Conservation (phyloP, 2,113 vertebrate genomes). For the Dromas ardeola region DNA sequence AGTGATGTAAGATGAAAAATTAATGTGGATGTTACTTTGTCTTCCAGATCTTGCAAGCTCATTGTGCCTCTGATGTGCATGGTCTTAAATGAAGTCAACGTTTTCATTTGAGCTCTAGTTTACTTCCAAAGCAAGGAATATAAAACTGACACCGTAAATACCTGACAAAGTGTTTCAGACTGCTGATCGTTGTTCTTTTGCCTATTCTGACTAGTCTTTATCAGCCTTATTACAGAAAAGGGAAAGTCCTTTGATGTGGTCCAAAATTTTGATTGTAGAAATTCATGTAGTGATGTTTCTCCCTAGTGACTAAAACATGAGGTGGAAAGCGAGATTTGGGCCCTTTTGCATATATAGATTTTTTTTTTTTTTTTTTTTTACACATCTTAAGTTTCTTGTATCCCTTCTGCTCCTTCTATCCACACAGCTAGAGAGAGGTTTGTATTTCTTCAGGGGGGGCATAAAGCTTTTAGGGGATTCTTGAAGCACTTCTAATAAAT, state of each 20-base stretch:
- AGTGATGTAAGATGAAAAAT: slow-evolving; percentile 53
- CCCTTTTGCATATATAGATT: background rate
- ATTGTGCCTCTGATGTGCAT: background rate
- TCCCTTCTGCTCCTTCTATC: background rate
- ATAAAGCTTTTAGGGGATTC: background rate
- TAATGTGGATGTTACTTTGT: background rate
- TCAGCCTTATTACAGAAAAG: background rate
- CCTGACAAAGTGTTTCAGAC: background rate
- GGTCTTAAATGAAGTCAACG: background rate
- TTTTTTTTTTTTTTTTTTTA: no score
- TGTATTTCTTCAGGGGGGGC: background rate
- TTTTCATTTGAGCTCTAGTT: slow-evolving; percentile 4
- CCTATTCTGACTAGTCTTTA: background rate
- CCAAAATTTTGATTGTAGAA: background rate
- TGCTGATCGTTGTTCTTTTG: background rate
- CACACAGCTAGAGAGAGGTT: background rate
- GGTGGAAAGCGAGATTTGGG: background rate
- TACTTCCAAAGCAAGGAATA: background rate
- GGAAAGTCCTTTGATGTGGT: background rate
- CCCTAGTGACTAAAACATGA: background rate
- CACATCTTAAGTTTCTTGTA: background rate
- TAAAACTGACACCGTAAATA: background rate
- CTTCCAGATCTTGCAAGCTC: background rate
- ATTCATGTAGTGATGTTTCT: background rate
- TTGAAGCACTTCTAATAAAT: background rate